phyloP scores from a whole-genome alignment of 2,797 vertebrate genomes.

The Lagodon rhomboides region DNA sequence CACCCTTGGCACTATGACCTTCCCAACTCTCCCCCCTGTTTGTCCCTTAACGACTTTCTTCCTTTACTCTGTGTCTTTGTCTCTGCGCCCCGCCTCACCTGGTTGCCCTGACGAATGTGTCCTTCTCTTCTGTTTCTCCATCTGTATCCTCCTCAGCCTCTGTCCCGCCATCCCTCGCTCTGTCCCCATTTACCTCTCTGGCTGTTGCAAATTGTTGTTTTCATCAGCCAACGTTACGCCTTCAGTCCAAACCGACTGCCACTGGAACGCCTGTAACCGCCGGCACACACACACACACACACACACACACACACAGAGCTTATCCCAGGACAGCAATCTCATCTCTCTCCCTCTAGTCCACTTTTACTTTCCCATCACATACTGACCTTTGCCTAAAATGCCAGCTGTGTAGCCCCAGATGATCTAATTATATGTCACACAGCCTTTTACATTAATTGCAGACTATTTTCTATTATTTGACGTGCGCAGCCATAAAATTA shows the following conservation, averaged over 20 bases:
- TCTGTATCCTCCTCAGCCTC: slow-evolving; percentile 16
- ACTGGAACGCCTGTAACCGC: slow-evolving; percentile 40
- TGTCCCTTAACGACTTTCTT: background rate
- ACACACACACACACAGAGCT: slow-evolving; percentile 10
- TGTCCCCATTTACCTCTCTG: slow-evolving; percentile 59
- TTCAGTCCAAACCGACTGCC: slow-evolving; percentile 35
- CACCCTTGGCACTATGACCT: background rate
- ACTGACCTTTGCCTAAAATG: slow-evolving; percentile 12
- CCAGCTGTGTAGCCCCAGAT: background rate
- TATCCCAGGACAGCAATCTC: slow-evolving; percentile 1
- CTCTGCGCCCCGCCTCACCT: background rate
- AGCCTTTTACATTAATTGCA: background rate
- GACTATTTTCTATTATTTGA: too few species aligned
- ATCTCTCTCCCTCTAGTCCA: background rate
- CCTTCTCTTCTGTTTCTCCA: slow-evolving; percentile 8
- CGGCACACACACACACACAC: slow-evolving; percentile 26
- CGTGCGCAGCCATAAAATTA: background rate
- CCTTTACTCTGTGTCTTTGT: background rate
- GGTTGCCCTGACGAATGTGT: background rate
- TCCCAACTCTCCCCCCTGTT: too few species aligned
- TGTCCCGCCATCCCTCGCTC: background rate
- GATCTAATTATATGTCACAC: background rate
- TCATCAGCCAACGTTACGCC: slow-evolving; percentile 40
- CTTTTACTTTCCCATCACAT: background rate
- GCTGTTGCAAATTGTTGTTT: slow-evolving; percentile 50